A percentile compares a stretch with the other conserved stretches of the same genome.
phyloP scores from a whole-genome alignment of 92 coral and sea anemone species.

The Metridium senile region DNA sequence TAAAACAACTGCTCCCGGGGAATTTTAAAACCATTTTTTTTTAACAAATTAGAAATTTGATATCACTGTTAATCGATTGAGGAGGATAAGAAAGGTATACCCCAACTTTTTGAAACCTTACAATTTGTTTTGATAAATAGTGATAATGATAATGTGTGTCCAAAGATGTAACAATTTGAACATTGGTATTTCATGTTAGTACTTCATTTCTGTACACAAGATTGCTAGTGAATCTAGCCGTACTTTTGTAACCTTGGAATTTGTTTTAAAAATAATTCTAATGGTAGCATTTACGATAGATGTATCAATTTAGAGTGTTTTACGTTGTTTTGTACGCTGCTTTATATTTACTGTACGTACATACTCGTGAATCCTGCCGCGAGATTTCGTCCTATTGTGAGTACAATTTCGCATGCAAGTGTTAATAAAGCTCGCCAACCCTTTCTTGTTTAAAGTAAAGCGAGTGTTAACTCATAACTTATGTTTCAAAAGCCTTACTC shows the following conservation, averaged over 20 bases:
- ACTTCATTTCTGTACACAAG: no score
- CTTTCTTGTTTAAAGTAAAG: not conserved
- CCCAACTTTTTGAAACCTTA: conserved; percentile 8
- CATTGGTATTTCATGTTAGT: not conserved
- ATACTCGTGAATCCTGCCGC: not conserved
- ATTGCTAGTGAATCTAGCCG: no score
- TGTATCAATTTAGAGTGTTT: not conserved
- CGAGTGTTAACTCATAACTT: not conserved
- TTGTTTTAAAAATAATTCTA: no score
- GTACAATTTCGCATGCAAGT: conserved; percentile 5
- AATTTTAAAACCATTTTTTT: not conserved
- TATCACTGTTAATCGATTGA: not conserved
- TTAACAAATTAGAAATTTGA: not conserved
- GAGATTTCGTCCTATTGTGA: not conserved
- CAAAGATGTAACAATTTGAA: not conserved
- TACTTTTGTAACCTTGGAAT: no score
- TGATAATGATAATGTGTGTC: conserved; percentile 21
- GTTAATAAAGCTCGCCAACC: conserved; percentile 20
- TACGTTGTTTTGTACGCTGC: not conserved
- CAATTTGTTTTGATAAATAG: conserved; percentile 19
- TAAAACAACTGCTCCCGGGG: not conserved
- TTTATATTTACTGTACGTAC: not conserved
- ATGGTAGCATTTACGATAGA: not conserved
- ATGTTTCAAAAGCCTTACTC: not conserved
- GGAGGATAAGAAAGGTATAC: not conserved